These are phyloP conservation scores for Phragmatobia fuliginosa DNA, from an alignment of 2,888 invertebrate genomes.

Conservation along the genomic window DNA sequence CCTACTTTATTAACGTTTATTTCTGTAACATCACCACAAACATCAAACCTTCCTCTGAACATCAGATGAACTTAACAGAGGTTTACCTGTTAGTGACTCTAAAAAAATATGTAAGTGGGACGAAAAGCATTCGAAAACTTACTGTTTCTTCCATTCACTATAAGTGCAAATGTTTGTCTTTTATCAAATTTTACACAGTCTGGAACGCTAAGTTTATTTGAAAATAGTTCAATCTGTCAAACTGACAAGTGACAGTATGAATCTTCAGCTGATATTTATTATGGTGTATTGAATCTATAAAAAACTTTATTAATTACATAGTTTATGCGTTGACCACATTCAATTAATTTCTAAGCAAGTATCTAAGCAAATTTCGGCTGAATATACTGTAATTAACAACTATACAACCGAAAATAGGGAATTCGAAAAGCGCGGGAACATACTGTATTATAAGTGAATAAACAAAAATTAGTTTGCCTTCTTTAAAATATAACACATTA, in stretches of 20 bases:
- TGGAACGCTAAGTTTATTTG: neutral
- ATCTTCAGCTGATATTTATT: neutral
- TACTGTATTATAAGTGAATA: neutral
- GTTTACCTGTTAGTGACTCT: too few relatives aligned
- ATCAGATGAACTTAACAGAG: too few relatives aligned
- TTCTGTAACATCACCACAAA: too few relatives aligned
- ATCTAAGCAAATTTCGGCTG: neutral
- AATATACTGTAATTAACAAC: neutral
- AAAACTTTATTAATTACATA: neutral
- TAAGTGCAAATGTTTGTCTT: neutral
- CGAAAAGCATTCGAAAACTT: too few relatives aligned
- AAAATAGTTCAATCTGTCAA: neutral
- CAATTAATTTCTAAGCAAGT: neutral
- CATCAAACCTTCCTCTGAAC: too few relatives aligned
- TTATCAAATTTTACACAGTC: neutral
- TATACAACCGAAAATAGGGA: neutral
- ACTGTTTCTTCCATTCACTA: neutral
- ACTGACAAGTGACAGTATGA: neutral
- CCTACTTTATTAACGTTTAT: too few relatives aligned
- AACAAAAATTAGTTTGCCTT: neutral
- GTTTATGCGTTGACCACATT: neutral
- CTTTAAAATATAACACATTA: neutral
- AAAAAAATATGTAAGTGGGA: too few relatives aligned
- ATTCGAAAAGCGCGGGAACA: conserved; percentile 25
- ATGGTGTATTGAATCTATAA: neutral